Base-by-base conservation (phyloP, 2,888 invertebrate species). In the Xestobium rufovillosum region DNA sequence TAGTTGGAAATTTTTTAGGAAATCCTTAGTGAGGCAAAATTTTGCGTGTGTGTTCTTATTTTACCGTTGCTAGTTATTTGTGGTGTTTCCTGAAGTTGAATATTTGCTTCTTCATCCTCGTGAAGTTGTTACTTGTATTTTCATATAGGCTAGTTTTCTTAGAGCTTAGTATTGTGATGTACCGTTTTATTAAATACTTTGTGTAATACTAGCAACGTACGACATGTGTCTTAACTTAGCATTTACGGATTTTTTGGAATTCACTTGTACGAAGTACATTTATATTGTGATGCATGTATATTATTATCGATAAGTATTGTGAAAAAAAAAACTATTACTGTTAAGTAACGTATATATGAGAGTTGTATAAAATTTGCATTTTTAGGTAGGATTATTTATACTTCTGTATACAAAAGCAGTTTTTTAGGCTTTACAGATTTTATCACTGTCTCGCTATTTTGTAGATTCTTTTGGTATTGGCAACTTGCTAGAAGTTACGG, bases 211-310 rank as follows among this genome's bases (percentile, higher is more conserved):
- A 44, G 48, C 51, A 52, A 50, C 50, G 55, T 49, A 55, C 50
- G 54, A 51, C 37, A 61, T 60, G 63, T 63, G 63, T 63, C 61
- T 63, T 63, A 61, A 59, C 50, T 51, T 60, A 60, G 60, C 58
- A 56, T 60, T 56, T 58, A 59, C 53, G 49, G 35, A 47, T 40
- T 39, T 36, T n/a, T 44, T 43, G 42, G 45, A 43, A 45, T 51
- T 50, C 49, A 51, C 51, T 48, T 50, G 50, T 54, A 54, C 53
- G 16, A 34, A 38, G 26, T 19, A 53, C 44, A 46, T 39, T 43
- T 39, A 51, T 54, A 53, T 54, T 59, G 57, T 59, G 58, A 60
- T 60, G 59, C 59, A 59, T 59, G 59, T 59, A 55, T 51, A 36
- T 23, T 19, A 19, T 8, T 19, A 37, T 38, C 12, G 11, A 10